These are phyloP conservation scores for Norana najaformis DNA, from an alignment of 2,888 invertebrate species.

Conservation along the genomic window DNA sequence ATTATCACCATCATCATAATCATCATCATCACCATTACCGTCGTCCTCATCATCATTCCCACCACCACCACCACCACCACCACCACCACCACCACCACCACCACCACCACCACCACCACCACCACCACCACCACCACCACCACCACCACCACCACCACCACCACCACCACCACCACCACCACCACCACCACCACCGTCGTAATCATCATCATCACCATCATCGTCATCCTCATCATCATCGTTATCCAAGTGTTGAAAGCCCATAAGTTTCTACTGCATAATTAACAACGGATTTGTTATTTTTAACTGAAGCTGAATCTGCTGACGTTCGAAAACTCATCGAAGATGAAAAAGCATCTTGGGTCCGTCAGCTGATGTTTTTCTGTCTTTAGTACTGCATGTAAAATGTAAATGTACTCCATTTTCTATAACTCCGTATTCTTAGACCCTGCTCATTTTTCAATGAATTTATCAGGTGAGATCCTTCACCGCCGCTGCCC, in stretches of 20 bases:
- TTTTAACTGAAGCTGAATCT: not conserved
- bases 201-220: not conserved
- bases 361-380: not conserved
- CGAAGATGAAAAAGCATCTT: slow-evolving; percentile 7
- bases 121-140: not conserved
- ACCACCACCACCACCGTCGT: not conserved
- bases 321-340: slow-evolving; percentile 7
- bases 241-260: not conserved
- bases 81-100: not conserved
- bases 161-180: not conserved
- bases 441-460: too few relatives aligned
- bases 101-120: not conserved
- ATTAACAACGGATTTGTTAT: not conserved
- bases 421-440: too few relatives aligned
- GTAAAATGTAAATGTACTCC: too few relatives aligned
- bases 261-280: not conserved
- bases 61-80: not conserved
- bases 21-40: not conserved
- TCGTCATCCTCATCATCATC: not conserved
- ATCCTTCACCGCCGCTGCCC: too few relatives aligned
- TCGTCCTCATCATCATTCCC: not conserved
- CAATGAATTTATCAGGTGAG: too few relatives aligned
- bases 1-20: not conserved
- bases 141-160: not conserved
- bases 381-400: not conserved